phyloP scores from a whole-genome alignment of 2,113 vertebrate genomes.

The Chlorodrepanis virens region DNA sequence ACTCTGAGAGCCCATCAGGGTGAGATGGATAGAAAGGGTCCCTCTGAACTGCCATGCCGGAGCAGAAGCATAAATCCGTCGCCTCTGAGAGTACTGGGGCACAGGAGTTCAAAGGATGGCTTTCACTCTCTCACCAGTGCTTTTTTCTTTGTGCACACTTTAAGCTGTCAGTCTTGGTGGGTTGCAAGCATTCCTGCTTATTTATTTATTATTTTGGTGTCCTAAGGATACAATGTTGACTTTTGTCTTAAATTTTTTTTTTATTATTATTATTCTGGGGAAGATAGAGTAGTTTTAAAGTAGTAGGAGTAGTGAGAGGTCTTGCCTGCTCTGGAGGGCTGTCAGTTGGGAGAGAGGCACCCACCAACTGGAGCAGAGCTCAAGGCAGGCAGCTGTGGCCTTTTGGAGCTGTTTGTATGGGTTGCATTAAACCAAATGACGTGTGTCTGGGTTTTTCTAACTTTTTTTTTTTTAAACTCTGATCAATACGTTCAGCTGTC shows the following conservation, averaged over 20 bases:
- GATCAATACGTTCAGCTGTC: conserved; percentile 61
- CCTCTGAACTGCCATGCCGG: conserved; percentile 31
- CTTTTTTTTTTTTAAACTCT: conserved; percentile 13
- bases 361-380: neutral
- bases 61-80: conserved; percentile 49
- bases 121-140: neutral
- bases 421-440: conserved; percentile 47
- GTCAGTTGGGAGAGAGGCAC: neutral
- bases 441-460: conserved; percentile 50
- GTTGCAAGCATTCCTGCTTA: conserved; percentile 1
- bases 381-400: conserved; percentile 10
- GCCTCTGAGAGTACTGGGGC: neutral
- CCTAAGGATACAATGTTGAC: neutral
- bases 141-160: conserved; percentile 9
- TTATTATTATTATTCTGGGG: neutral
- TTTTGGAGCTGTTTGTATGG: conserved; percentile 55
- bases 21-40: neutral
- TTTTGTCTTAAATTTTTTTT: neutral
- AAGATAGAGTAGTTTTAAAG: neutral
- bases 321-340: neutral
- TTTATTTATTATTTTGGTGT: conserved; percentile 52
- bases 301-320: neutral
- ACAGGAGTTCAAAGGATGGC: conserved; percentile 45
- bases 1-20: conserved; percentile 35
- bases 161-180: conserved; percentile 52